These are phyloP conservation scores for Lymantria dispar DNA, from an alignment of 2,888 invertebrate species.

Conservation along the genomic window DNA sequence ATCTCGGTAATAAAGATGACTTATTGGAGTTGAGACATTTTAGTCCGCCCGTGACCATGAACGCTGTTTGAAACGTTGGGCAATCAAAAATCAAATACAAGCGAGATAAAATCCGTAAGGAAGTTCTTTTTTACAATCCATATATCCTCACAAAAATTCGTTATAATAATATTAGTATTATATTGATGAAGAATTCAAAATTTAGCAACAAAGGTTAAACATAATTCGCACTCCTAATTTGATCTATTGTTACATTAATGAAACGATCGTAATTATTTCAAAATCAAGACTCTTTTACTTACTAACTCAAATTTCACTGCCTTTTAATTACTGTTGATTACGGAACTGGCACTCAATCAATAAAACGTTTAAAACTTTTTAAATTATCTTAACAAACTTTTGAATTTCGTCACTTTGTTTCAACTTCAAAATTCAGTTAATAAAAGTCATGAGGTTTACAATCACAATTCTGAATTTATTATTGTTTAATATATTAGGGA, in stretches of 20 bases:
- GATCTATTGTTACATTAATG: neutral
- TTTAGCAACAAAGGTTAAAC: too few species aligned
- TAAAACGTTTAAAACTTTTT: constrained; percentile 13
- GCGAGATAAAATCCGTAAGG: too few species aligned
- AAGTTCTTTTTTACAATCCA: too few species aligned
- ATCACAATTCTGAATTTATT: neutral
- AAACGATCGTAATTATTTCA: neutral
- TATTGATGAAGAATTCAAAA: too few species aligned
- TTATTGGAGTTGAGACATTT: too few species aligned
- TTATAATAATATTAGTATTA: too few species aligned
- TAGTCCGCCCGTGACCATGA: too few species aligned
- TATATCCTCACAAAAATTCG: too few species aligned
- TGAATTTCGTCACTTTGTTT: constrained; percentile 27
- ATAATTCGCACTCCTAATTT: neutral
- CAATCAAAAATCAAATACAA: too few species aligned
- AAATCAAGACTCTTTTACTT: neutral
- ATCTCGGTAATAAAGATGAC: too few species aligned
- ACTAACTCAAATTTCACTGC: constrained; percentile 7
- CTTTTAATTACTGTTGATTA: constrained; percentile 20
- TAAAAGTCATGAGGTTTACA: neutral
- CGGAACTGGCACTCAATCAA: constrained; percentile 20
- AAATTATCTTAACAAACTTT: constrained; percentile 29
- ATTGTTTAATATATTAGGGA: too few species aligned
- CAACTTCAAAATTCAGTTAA: constrained; percentile 15
- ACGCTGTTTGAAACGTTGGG: too few species aligned